Conservation (phyloP, 2,797 vertebrate genomes). For the Sardinella longiceps region DNA sequence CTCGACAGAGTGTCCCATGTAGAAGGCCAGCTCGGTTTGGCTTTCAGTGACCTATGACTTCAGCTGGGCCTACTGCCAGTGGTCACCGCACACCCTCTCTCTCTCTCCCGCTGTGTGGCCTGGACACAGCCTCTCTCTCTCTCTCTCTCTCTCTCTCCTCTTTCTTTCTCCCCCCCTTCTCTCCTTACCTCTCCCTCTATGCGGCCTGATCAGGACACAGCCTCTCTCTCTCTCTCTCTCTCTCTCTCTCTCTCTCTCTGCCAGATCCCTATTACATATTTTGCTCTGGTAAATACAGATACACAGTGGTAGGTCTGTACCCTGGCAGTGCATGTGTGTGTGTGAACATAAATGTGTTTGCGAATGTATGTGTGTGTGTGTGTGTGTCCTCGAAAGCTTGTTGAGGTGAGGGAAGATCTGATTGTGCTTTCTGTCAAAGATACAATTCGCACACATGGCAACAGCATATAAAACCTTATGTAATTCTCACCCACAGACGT, state of each 20-base stretch:
- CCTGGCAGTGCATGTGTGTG: background rate
- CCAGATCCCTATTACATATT: too few relatives aligned
- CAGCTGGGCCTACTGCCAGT: background rate
- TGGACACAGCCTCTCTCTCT: too few relatives aligned
- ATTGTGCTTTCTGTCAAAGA: background rate
- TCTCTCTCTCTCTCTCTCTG: too few relatives aligned
- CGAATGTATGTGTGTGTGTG: background rate
- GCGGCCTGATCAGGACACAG: too few relatives aligned
- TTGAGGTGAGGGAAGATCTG: background rate
- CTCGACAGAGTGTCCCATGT: background rate
- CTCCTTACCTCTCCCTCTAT: too few relatives aligned
- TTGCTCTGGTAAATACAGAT: background rate
- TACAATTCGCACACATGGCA: background rate
- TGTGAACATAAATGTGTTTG: too few relatives aligned
- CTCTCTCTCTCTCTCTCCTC: too few relatives aligned
- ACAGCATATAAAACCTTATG: background rate
- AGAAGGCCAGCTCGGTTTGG: background rate
- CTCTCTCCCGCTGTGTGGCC: too few relatives aligned
- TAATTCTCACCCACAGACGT: background rate
- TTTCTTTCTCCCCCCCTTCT: too few relatives aligned
- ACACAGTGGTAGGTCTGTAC: background rate
- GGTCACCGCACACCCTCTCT: too few relatives aligned
- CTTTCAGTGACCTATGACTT: background rate
- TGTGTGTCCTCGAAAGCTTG: background rate
- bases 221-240: too few relatives aligned